phyloP scores from a whole-genome alignment of 2,113 vertebrate genomes.

The Hemicordylus capensis region DNA sequence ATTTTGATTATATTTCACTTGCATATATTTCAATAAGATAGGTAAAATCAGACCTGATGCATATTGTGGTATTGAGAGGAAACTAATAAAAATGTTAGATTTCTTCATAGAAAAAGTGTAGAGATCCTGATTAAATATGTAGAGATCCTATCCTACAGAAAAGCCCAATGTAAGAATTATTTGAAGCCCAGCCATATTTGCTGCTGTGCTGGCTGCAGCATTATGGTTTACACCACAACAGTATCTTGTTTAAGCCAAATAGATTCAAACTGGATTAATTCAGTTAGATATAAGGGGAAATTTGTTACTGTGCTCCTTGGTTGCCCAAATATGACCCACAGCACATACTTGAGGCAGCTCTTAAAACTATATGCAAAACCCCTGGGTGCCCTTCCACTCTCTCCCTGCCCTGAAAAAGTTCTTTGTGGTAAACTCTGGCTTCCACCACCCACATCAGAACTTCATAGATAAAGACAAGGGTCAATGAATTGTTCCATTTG shows the following conservation, averaged over 20 bases:
- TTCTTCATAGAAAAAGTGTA: neutral
- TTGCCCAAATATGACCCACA: neutral
- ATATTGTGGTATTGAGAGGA: neutral
- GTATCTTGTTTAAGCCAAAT: neutral
- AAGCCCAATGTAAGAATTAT: neutral
- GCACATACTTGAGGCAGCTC: neutral
- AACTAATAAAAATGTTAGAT: neutral
- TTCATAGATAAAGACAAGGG: neutral
- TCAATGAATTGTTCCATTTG: neutral
- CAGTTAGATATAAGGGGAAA: neutral
- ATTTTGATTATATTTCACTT: conserved; percentile 36
- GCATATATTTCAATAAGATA: conserved; percentile 27
- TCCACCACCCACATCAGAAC: neutral
- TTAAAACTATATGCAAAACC: neutral
- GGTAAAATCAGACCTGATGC: neutral
- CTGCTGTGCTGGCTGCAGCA: neutral
- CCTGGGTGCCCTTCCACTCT: neutral
- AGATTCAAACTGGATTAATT: neutral
- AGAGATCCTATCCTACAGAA: neutral
- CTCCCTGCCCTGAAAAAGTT: neutral
- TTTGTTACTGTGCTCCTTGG: neutral
- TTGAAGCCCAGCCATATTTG: neutral
- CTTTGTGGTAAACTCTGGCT: neutral
- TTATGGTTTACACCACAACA: neutral
- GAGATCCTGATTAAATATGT: neutral